Conservation (phyloP, 1,140 invertebrate species). For the Parapsyche elsis region DNA sequence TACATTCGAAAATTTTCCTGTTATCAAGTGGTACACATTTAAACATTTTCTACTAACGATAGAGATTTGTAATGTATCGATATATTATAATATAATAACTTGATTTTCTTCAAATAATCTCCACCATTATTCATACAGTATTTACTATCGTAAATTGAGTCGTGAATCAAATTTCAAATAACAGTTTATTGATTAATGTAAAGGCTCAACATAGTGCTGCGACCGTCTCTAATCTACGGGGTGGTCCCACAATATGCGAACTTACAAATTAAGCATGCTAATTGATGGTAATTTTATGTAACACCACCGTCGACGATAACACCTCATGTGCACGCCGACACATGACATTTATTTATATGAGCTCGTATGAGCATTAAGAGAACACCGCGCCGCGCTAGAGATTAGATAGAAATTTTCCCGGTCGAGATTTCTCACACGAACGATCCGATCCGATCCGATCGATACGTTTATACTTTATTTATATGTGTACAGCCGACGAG, state of each 20-base stretch:
- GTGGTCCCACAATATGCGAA: background rate
- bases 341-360: conserved; percentile 6
- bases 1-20: too few relatives aligned
- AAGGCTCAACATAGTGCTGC: background rate
- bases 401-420: conserved; percentile 16
- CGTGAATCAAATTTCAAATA: too few relatives aligned
- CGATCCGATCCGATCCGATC: background rate
- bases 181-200: too few relatives aligned
- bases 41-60: too few relatives aligned
- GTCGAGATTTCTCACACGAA: conserved; percentile 7
- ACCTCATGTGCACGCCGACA: background rate
- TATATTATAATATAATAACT: too few relatives aligned
- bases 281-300: conserved; percentile 26
- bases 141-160: too few relatives aligned
- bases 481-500: background rate
- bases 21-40: too few relatives aligned
- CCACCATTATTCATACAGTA: too few relatives aligned
- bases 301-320: background rate
- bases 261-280: conserved; percentile 2
- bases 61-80: too few relatives aligned
- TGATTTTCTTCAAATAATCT: too few relatives aligned
- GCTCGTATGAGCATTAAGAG: background rate
- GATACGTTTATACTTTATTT: too few relatives aligned
- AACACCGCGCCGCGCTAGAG: background rate
- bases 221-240: background rate